These are phyloP conservation scores for Carposina sasakii DNA, from an alignment of 1,140 invertebrate genomes.

Conservation along the genomic window DNA sequence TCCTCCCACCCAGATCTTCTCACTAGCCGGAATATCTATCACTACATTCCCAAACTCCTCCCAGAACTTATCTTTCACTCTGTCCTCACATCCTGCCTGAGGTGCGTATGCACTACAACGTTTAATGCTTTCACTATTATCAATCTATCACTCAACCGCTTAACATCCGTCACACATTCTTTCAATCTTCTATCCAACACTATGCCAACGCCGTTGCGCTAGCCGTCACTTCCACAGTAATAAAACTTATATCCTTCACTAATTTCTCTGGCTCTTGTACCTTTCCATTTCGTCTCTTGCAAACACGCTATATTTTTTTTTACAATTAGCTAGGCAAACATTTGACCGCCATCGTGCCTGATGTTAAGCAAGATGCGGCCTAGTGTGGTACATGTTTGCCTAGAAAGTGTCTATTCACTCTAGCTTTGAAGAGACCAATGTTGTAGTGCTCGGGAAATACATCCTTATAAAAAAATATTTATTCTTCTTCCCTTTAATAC, in stretches of 20 bases:
- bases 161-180: no score
- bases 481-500: constrained; percentile 6
- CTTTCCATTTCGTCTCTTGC: constrained; percentile 26
- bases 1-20: constrained; percentile 13
- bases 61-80: constrained; percentile 11
- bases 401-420: no score
- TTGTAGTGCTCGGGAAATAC: constrained; percentile 10
- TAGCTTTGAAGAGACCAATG: constrained; percentile 3
- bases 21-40: not conserved
- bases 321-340: not conserved
- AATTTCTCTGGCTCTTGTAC: constrained; percentile 21
- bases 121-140: no score
- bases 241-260: constrained; percentile 19
- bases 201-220: no score
- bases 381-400: constrained; percentile 11
- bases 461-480: no score
- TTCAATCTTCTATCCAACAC: no score
- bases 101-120: constrained; percentile 6
- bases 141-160: no score
- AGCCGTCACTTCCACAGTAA: no score
- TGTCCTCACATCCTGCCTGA: constrained; percentile 1
- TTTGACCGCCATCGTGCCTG: not conserved
- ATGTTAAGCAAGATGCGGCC: not conserved
- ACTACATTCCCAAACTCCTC: constrained; percentile 8
- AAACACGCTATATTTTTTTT: constrained; percentile 21